Evolutionary conservation across 2,888 invertebrate genomes (phyloP).

Genomic region (Adelphocoris suturalis): DNA sequence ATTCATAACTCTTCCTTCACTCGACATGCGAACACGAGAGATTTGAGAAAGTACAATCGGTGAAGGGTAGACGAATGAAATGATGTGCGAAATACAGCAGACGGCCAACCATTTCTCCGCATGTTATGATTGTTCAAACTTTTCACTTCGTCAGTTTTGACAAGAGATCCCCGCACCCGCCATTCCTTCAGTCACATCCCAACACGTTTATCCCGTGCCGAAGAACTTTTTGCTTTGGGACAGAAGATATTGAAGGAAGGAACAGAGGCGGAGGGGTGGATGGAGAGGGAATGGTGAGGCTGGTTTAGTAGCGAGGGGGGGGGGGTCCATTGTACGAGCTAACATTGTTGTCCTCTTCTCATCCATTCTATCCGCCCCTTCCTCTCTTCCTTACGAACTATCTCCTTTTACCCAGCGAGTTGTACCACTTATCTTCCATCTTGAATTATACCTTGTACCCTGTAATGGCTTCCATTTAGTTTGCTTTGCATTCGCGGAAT

Average conservation of each 20-base stretch:
- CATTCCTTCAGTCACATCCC: background rate
- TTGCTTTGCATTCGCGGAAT: conserved; percentile 5
- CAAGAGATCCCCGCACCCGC: conserved; percentile 14
- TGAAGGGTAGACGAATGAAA: background rate
- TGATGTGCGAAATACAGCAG: conserved; percentile 3
- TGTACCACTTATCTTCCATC: conserved; percentile 32
- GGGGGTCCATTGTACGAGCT: conserved; percentile 18
- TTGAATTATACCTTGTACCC: conserved; percentile 12
- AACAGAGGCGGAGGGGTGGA: background rate
- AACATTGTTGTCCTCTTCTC: conserved; percentile 42
- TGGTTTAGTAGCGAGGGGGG: background rate
- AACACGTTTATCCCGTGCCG: conserved; percentile 34
- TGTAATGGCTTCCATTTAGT: conserved; percentile 19
- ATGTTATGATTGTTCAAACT: conserved; percentile 53
- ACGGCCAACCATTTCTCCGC: background rate
- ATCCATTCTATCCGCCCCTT: background rate
- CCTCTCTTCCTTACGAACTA: background rate
- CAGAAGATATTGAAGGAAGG: conserved; percentile 34
- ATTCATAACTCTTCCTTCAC: too few species aligned
- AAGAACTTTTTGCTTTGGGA: conserved; percentile 47
- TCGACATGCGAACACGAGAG: too few species aligned
- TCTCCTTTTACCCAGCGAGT: background rate
- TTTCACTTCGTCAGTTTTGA: conserved; percentile 55
- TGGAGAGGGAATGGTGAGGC: background rate
- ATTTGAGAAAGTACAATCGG: background rate